Evolutionary conservation across 64 coral and sea anemone species (phyloP).

Genomic region (Catalaphyllia jardinei): DNA sequence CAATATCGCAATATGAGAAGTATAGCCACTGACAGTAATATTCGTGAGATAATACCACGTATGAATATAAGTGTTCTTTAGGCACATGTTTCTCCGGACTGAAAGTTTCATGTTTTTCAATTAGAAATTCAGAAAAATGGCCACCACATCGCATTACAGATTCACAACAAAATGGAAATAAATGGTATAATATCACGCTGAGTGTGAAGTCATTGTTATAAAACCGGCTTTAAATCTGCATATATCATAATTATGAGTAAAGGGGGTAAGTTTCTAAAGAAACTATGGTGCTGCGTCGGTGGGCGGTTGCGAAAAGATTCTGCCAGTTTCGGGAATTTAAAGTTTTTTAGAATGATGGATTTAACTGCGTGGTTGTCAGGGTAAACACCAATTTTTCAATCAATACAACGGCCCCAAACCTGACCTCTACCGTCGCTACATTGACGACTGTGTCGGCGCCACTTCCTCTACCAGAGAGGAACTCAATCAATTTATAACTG

Average conservation of each 20-base stretch:
- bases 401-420: no score
- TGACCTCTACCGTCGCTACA: no score
- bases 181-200: background rate
- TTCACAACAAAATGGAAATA: background rate
- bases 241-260: background rate
- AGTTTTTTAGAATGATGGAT: no score
- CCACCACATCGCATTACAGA: background rate
- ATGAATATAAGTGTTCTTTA: background rate
- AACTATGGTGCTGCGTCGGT: no score
- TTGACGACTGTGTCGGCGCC: no score
- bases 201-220: background rate
- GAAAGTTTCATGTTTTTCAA: background rate
- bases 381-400: no score
- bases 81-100: background rate
- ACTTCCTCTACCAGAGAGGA: no score
- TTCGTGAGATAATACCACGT: background rate
- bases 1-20: constrained; percentile 1
- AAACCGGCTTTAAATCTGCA: background rate
- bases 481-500: no score
- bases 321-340: no score
- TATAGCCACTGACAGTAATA: background rate
- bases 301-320: no score
- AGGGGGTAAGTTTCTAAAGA: no score
- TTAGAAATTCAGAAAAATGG: background rate
- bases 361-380: no score